These are phyloP conservation scores for Trachythela sp. DNA, from an alignment of 64 coral and sea anemone genomes.

Conservation along the genomic window DNA sequence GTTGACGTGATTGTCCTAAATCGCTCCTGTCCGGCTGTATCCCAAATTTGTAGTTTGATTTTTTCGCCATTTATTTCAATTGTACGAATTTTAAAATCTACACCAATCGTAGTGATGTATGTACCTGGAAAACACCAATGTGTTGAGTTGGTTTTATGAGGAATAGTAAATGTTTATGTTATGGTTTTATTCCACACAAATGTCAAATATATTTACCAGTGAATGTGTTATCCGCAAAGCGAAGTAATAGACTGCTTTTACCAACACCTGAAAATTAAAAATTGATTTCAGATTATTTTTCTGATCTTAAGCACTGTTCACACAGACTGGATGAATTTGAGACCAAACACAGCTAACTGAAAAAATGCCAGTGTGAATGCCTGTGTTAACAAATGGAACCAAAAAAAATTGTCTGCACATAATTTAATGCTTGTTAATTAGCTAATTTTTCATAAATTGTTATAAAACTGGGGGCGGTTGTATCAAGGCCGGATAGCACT, in stretches of 20 bases:
- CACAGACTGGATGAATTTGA: no score
- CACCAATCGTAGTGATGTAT: constrained; percentile 98
- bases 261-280: constrained; percentile 74
- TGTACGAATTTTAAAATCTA: constrained; percentile 99
- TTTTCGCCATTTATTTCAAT: constrained; percentile 93
- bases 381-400: no score
- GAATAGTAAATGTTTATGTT: not conserved
- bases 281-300: not conserved
- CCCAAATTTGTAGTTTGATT: constrained; percentile 99
- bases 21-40: constrained; percentile 95
- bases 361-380: no score
- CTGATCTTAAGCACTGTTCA: no score
- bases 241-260: constrained; percentile 90
- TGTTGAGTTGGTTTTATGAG: not conserved
- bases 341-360: no score
- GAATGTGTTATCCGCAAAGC: constrained; percentile 98
- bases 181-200: no score
- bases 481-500: no score
- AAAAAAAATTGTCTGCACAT: no score
- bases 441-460: no score
- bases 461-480: no score
- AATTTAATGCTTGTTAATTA: no score
- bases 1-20: constrained; percentile 99
- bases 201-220: constrained; percentile 58
- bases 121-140: constrained; percentile 47